Conservation (phyloP, 2,113 vertebrate genomes). For the Pedionomus torquatus region DNA sequence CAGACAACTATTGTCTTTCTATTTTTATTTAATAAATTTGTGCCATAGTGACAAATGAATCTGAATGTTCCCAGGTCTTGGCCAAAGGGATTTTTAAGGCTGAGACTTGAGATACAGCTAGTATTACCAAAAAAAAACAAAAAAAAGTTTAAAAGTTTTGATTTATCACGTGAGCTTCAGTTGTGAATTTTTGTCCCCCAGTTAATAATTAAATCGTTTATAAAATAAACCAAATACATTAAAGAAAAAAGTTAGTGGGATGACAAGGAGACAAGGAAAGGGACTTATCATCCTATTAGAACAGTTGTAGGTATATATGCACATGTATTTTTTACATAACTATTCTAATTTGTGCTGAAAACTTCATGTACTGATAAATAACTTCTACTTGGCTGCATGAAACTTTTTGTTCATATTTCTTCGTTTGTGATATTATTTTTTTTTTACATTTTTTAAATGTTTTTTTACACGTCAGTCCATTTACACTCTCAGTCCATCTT, state of each 20-base stretch:
- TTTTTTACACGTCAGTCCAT: slow-evolving; percentile 34
- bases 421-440: slow-evolving; percentile 2
- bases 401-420: slow-evolving; percentile 56
- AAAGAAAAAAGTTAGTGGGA: background rate
- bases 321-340: slow-evolving; percentile 59
- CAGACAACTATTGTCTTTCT: background rate
- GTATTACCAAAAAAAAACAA: background rate
- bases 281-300: background rate
- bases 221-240: background rate
- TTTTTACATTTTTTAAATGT: background rate
- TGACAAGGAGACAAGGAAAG: background rate
- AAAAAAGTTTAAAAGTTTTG: background rate
- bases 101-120: background rate
- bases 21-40: background rate
- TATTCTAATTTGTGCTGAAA: slow-evolving; percentile 79
- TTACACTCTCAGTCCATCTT: slow-evolving; percentile 48
- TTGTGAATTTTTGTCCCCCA: background rate
- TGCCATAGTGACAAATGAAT: background rate
- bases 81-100: background rate
- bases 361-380: slow-evolving; percentile 74
- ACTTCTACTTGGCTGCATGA: slow-evolving; percentile 82
- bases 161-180: background rate
- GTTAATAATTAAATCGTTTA: background rate
- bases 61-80: background rate
- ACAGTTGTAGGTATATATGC: background rate